These are phyloP conservation scores for Melanotaenia duboulayi DNA, from an alignment of 2,113 vertebrate genomes.

Conservation along the genomic window DNA sequence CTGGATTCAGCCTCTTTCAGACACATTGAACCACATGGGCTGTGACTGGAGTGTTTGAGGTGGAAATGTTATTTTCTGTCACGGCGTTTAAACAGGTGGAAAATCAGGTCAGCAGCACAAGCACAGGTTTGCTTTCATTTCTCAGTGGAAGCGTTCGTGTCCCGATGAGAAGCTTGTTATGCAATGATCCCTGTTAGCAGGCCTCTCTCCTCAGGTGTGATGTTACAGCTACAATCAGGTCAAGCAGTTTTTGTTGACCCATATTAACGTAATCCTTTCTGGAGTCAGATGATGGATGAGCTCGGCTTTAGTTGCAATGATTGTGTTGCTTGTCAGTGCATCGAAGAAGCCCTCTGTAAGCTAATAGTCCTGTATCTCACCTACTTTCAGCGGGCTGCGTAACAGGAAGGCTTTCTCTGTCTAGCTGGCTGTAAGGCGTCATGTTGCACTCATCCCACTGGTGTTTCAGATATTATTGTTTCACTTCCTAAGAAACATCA, in stretches of 20 bases:
- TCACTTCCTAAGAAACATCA: background rate
- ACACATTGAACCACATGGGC: no score
- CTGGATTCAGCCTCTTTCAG: no score
- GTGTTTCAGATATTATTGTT: slow-evolving; percentile 24
- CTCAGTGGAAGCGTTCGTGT: slow-evolving; percentile 15
- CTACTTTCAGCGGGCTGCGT: slow-evolving; percentile 29
- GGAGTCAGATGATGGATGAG: slow-evolving; percentile 41
- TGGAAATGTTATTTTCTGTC: background rate
- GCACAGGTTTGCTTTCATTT: slow-evolving; percentile 53
- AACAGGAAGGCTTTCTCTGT: background rate
- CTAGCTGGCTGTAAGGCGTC: background rate
- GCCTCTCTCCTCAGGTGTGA: slow-evolving; percentile 44
- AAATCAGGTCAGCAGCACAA: slow-evolving; percentile 37
- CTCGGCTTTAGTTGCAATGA: slow-evolving; percentile 30
- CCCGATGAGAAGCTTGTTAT: slow-evolving; percentile 43
- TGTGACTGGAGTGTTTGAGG: no score
- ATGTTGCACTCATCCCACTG: background rate
- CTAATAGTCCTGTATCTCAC: slow-evolving; percentile 54
- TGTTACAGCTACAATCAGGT: slow-evolving; percentile 72
- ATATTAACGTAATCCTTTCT: slow-evolving; percentile 58
- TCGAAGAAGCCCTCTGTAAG: slow-evolving; percentile 36
- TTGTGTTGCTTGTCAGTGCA: slow-evolving; percentile 57
- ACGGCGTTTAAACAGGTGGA: slow-evolving; percentile 7
- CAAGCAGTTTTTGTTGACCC: slow-evolving; percentile 65
- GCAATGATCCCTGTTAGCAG: slow-evolving; percentile 25